These are phyloP conservation scores for Lasioglossum albipes DNA, from an alignment of 1,140 invertebrate species.

Conservation along the genomic window DNA sequence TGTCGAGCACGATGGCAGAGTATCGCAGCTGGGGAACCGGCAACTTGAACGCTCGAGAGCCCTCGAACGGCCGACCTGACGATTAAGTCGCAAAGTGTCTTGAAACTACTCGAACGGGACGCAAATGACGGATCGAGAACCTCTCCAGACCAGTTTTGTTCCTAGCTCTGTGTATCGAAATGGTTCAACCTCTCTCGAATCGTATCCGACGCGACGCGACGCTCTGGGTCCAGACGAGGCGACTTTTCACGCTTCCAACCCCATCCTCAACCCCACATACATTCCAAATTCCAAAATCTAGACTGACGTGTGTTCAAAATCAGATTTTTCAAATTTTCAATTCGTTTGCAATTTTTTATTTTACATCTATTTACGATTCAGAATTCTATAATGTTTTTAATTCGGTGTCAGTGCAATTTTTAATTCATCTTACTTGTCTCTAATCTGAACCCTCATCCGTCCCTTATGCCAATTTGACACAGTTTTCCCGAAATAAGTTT, in stretches of 20 bases:
- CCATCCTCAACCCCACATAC: no score
- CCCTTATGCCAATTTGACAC: no score
- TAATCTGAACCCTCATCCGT: no score
- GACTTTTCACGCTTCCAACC: conserved; percentile 6
- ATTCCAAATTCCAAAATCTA: no score
- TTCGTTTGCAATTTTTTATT: neutral
- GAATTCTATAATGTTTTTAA: no score
- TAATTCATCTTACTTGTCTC: no score
- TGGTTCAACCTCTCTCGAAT: conserved; percentile 25
- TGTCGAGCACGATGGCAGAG: conserved; percentile 49
- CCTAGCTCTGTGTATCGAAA: conserved; percentile 42
- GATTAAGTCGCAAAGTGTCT: conserved; percentile 63
- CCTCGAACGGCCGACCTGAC: conserved; percentile 54
- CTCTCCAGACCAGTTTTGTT: conserved; percentile 35
- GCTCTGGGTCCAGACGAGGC: neutral
- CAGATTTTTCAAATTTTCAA: no score
- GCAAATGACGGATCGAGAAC: conserved; percentile 54
- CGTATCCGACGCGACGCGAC: neutral
- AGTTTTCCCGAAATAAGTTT: no score
- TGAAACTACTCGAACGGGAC: conserved; percentile 52
- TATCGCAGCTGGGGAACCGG: conserved; percentile 48
- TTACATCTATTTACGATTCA: no score
- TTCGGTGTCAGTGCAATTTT: no score
- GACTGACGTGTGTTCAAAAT: no score
- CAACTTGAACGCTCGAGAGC: conserved; percentile 57